These are phyloP conservation scores for Scopus umbretta DNA, from an alignment of 2,113 vertebrate species.

Conservation along the genomic window DNA sequence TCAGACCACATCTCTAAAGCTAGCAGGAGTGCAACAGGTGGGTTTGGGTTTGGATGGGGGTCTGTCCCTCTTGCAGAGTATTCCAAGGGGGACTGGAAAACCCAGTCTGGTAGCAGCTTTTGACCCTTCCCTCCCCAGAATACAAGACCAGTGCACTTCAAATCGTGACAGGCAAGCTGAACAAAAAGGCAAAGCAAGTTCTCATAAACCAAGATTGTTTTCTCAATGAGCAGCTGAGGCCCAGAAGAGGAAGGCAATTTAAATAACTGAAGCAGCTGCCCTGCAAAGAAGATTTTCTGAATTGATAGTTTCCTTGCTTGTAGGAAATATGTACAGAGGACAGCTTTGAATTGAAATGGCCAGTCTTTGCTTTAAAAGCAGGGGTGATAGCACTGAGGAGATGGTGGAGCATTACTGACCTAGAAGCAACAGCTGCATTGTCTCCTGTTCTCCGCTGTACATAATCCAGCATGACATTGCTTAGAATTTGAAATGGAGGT, in stretches of 20 bases:
- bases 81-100: background rate
- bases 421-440: background rate
- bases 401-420: background rate
- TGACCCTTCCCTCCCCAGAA: background rate
- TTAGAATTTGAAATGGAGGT: background rate
- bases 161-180: background rate
- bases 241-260: background rate
- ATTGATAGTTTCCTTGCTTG: background rate
- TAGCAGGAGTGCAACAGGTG: accelerated
- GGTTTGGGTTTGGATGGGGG: background rate
- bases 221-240: background rate
- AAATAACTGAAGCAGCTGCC: constrained; percentile 29
- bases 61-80: background rate
- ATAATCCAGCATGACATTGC: background rate
- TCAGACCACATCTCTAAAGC: background rate
- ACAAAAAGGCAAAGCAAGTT: background rate
- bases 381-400: background rate
- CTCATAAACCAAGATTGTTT: background rate
- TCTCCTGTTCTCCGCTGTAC: background rate
- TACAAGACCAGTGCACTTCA: background rate
- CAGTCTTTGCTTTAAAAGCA: background rate
- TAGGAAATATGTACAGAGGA: background rate
- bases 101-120: background rate
- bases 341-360: background rate
- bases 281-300: background rate